Percentiles rank a stretch among this genome's conserved stretches.
Evolutionary conservation across 53 echinoderm and acorn worm species (phyloP).

Genomic region (Zoroaster sp.): DNA sequence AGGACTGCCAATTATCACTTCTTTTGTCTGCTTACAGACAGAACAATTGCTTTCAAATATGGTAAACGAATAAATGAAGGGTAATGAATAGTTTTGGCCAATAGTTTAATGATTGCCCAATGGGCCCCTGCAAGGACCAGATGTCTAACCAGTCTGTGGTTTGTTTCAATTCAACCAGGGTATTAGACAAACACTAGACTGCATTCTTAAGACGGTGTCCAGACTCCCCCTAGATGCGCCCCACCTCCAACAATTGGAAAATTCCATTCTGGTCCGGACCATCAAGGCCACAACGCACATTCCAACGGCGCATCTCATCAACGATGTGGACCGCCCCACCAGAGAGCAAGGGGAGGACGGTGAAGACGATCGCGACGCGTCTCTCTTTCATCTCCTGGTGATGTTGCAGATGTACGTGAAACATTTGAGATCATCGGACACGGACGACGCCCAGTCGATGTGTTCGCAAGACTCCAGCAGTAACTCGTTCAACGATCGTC

Average conservation of each 20-base stretch:
- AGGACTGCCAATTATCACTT: too few relatives aligned
- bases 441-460: not conserved
- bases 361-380: not conserved
- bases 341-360: not conserved
- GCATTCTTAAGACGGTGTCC: constrained; percentile 72
- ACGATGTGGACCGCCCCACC: not conserved
- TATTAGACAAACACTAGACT: constrained; percentile 70
- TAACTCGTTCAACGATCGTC: not conserved
- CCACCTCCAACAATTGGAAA: constrained; percentile 11
- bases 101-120: too few relatives aligned
- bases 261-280: constrained; percentile 50
- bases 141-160: not conserved
- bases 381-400: not conserved
- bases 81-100: too few relatives aligned
- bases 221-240: constrained; percentile 63
- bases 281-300: constrained; percentile 58
- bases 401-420: constrained; percentile 5
- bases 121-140: not conserved
- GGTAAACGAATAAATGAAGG: not conserved
- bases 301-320: constrained; percentile 2
- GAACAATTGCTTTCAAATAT: too few relatives aligned
- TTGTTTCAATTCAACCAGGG: constrained; percentile 25
- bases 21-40: too few relatives aligned
- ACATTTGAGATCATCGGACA: not conserved
- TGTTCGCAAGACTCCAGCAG: constrained; percentile 5